Conservation (phyloP, 2,888 invertebrate genomes). For the Trisateles emortualis region DNA sequence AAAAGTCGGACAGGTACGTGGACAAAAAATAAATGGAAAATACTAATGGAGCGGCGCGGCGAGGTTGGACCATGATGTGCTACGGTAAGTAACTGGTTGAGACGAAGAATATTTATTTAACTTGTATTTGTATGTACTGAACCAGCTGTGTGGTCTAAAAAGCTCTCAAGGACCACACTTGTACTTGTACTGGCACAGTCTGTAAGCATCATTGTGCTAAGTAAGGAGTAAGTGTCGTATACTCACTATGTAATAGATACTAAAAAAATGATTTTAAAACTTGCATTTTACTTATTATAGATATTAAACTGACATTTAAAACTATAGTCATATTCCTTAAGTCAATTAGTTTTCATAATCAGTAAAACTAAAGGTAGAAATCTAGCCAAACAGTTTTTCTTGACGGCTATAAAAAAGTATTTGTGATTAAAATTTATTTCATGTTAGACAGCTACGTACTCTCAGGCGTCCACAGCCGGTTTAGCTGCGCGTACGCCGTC, state of each 20-base stretch:
- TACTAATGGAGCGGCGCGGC: conserved; percentile 84
- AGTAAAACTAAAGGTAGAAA: no score
- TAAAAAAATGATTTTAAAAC: no score
- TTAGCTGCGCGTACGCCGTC: conserved; percentile 75
- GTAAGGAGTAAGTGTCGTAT: no score
- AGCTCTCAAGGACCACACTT: neutral
- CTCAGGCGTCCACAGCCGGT: conserved; percentile 71
- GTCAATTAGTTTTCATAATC: no score
- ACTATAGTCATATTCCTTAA: no score
- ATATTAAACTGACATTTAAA: no score
- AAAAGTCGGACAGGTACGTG: conserved; percentile 85
- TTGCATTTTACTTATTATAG: no score
- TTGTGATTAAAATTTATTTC: no score
- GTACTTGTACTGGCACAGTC: no score
- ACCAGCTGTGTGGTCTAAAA: neutral
- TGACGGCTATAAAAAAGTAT: neutral
- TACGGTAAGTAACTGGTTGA: conserved; percentile 64
- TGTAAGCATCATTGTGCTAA: no score
- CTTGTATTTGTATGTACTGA: conserved; percentile 9
- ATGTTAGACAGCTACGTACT: conserved; percentile 59
- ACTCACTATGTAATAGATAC: no score
- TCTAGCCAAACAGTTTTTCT: no score
- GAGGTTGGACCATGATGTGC: conserved; percentile 70
- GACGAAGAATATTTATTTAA: conserved; percentile 6
- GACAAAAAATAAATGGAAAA: conserved; percentile 87